phyloP scores from a whole-genome alignment of 64 coral and sea anemone genomes.

The Actinia tenebrosa region DNA sequence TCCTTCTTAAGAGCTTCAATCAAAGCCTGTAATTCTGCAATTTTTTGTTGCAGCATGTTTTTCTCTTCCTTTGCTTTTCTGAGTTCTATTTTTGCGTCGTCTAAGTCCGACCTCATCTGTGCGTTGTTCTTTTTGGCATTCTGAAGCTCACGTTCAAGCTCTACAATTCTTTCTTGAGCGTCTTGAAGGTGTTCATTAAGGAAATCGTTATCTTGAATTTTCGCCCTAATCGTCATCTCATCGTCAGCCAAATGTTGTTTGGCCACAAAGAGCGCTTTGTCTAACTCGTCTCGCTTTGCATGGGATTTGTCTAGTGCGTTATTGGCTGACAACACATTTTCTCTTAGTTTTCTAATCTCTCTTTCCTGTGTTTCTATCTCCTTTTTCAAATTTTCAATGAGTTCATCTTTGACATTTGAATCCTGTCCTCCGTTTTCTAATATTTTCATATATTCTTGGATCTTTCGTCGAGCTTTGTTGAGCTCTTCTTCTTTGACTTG shows the following conservation, averaged over 20 bases:
- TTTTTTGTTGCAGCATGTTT: constrained; percentile 35
- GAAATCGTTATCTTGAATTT: constrained; percentile 4
- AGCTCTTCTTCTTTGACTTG: constrained; percentile 66
- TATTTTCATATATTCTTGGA: constrained; percentile 70
- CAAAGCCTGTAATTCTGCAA: constrained; percentile 42
- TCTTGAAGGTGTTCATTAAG: constrained; percentile 16
- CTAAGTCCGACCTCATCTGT: constrained; percentile 26
- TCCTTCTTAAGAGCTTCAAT: constrained; percentile 30
- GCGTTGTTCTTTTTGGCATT: constrained; percentile 59
- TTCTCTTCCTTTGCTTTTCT: constrained; percentile 61
- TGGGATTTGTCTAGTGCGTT: constrained; percentile 8
- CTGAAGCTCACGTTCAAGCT: constrained; percentile 27
- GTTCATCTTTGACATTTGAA: constrained; percentile 47
- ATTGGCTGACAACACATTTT: constrained; percentile 1
- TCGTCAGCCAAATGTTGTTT: constrained; percentile 28
- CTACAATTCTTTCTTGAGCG: constrained; percentile 14
- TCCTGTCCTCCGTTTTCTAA: constrained; percentile 47
- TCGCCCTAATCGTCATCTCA: constrained; percentile 1
- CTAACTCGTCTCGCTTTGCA: constrained; percentile 26
- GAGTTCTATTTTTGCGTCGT: constrained; percentile 52
- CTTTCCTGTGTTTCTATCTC: constrained; percentile 21
- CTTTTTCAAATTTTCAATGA: constrained; percentile 49
- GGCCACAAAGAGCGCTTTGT: constrained; percentile 19
- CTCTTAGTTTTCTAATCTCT: constrained; percentile 26
- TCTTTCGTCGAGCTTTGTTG: constrained; percentile 60